A percentile compares a stretch with the other conserved stretches of the same genome.
Conservation (phyloP, 1,140 invertebrate genomes). For the Anthonomus grandis region DNA sequence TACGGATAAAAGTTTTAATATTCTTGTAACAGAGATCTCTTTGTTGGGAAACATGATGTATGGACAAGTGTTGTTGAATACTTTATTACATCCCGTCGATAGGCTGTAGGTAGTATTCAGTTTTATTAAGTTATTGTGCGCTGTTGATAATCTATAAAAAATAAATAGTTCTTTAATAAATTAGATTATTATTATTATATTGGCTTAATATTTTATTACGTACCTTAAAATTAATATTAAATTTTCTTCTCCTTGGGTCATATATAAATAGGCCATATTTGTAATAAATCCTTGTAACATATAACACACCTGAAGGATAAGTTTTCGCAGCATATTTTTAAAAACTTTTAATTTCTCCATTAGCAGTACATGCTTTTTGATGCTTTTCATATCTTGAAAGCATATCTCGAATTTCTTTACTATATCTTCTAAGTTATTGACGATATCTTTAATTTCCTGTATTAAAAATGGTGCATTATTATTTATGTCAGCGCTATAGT, state of each 20-base stretch:
- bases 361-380: slow-evolving; percentile 10
- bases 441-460: slow-evolving; percentile 36
- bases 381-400: slow-evolving; percentile 22
- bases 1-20: slow-evolving; percentile 53
- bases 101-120: slow-evolving; percentile 39
- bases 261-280: slow-evolving; percentile 39
- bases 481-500: too few species aligned
- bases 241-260: slow-evolving; percentile 40
- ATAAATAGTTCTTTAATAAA: slow-evolving; percentile 2
- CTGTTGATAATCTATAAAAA: slow-evolving; percentile 33
- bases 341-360: slow-evolving; percentile 34
- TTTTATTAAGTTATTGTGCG: slow-evolving; percentile 34
- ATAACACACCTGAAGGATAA: slow-evolving; percentile 42
- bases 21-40: slow-evolving; percentile 54
- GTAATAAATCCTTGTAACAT: slow-evolving; percentile 40
- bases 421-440: slow-evolving; percentile 19
- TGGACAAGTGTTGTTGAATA: slow-evolving; percentile 58
- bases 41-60: slow-evolving; percentile 54
- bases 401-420: slow-evolving; percentile 21
- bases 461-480: slow-evolving; percentile 7
- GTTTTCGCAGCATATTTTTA: slow-evolving; percentile 37
- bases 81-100: slow-evolving; percentile 36
- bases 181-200: background rate
- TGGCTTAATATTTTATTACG: background rate
- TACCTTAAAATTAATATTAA: slow-evolving; percentile 41